Evolutionary conservation across 2,888 invertebrate species (phyloP), one percentile per base, ranked within the genome.

Genomic region (Dryobotodes eremita): DNA sequence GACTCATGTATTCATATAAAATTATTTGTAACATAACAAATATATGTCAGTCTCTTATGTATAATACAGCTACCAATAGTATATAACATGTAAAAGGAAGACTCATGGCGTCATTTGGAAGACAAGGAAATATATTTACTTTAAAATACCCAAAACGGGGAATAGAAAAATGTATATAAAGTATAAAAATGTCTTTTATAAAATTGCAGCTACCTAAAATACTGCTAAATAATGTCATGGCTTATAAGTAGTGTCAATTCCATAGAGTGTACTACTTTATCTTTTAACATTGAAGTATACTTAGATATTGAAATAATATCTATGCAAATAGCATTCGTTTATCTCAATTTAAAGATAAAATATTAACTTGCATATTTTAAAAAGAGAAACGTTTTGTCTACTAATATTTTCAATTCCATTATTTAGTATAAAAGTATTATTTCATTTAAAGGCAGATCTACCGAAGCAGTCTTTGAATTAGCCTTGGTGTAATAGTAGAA

Each of bases 1-100:
- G n/a, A n/a, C n/a, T n/a, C n/a, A n/a, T 36, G n/a, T 64, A 53
- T 46, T 23, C 65, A 69, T 61, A 65, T 53, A 79, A 83, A 61
- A 72, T 57, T 50, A 68, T 70, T 65, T 79, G 79, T 82, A 86
- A 80, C 64, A 77, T 71, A 77, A 75, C 71, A 75, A 77, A 82
- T 84, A 89, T 68, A 85, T 78, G 71, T 90, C 91, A 91, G 90
- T 90, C 91, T 90, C 91, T 89, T 84, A 87, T 59, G 71, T 79
- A 85, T 81, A 86, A 89, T 86, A 85, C 80, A 90, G 83, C 82
- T 90, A 88, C 82, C 79, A 78, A 70, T 46, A 80, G 75, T 81
- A 83, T 64, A 79, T 66, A 61, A 79, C 64, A 74, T 79, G 50
- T 71, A 71, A 85, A 82, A 84, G 88, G 89, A 89, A 89, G 87